A percentile compares a stretch with the other conserved stretches of the same genome.
Evolutionary conservation across 2,888 invertebrate genomes (phyloP).

Genomic region (Spatulosminthurus flaviceps): DNA sequence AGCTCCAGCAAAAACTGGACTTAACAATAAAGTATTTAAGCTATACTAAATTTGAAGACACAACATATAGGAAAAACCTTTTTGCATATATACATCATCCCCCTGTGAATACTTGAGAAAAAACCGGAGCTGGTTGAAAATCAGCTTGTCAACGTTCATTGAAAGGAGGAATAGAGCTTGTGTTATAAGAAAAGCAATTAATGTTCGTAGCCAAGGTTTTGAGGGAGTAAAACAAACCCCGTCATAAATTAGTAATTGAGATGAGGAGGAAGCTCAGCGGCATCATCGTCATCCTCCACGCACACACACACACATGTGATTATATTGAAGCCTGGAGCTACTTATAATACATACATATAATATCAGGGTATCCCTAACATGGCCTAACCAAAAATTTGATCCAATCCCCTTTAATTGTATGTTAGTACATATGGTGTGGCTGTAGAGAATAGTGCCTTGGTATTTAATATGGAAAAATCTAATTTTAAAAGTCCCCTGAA

Average conservation of each 20-base stretch:
- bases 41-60: not conserved
- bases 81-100: not conserved
- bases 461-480: too few species aligned
- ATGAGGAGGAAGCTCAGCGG: constrained; percentile 25
- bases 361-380: too few species aligned
- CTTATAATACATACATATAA: too few species aligned
- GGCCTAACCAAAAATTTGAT: too few species aligned
- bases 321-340: too few species aligned
- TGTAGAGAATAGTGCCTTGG: too few species aligned
- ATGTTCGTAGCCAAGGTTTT: constrained; percentile 34
- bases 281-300: not conserved
- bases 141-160: too few species aligned
- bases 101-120: not conserved
- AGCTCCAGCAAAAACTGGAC: not conserved
- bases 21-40: not conserved
- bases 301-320: too few species aligned
- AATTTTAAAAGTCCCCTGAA: too few species aligned
- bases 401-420: too few species aligned
- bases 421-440: too few species aligned
- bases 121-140: too few species aligned
- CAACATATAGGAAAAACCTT: not conserved
- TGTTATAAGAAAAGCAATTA: constrained; percentile 44
- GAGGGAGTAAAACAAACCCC: constrained; percentile 52
- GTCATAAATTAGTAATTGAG: constrained; percentile 54
- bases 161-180: not conserved